Evolutionary conservation across 2,888 invertebrate species (phyloP).

Genomic region (Netelia melanura): DNA sequence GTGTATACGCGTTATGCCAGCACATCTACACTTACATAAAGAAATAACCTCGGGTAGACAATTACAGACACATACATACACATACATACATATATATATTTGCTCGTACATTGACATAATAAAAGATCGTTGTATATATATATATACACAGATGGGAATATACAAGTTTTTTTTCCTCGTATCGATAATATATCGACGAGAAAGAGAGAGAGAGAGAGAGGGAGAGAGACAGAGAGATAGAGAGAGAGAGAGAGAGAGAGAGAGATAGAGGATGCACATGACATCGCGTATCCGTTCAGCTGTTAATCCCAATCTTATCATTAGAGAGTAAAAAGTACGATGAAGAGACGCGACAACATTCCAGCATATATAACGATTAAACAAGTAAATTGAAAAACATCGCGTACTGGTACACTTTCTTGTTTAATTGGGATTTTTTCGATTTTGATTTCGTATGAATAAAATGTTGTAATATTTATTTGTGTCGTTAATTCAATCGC

Average conservation of each 20-base stretch:
- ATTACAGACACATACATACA: conserved; percentile 4
- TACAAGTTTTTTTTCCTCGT: not conserved
- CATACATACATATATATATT: not conserved
- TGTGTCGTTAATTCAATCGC: no score
- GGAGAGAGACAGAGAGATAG: no score
- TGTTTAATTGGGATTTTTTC: not conserved
- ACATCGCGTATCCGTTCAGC: not conserved
- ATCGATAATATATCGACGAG: not conserved
- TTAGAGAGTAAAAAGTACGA: not conserved
- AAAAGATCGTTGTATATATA: conserved; percentile 28
- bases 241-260: not conserved
- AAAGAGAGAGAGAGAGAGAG: not conserved
- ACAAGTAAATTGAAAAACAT: not conserved
- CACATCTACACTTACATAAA: conserved; percentile 39
- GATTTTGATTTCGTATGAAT: no score
- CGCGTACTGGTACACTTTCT: not conserved
- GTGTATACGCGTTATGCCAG: conserved; percentile 67
- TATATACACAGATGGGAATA: conserved; percentile 5
- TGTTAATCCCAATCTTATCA: not conserved
- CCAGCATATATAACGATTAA: not conserved
- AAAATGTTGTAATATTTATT: no score
- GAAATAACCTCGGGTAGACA: conserved; percentile 36
- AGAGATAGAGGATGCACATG: no score
- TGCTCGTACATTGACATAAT: not conserved
- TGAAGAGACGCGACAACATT: not conserved